Base-by-base conservation (phyloP, 2,888 invertebrate species). In the Eupithecia vulgata region DNA sequence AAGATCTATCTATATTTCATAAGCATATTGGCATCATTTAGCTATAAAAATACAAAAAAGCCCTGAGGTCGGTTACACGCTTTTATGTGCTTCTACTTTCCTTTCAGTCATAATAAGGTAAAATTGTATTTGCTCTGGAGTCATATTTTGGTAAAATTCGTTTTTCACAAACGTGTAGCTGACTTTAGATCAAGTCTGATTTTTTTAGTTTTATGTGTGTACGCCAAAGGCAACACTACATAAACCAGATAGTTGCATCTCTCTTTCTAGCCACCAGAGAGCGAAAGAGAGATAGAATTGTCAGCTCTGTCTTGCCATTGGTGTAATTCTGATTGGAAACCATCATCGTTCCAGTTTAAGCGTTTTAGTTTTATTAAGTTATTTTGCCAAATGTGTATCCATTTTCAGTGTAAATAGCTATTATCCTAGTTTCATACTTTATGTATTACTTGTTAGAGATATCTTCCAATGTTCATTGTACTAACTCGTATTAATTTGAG, bases 341-440 rank as follows among this genome's bases (percentile, higher is more conserved):
- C n/a, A n/a, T 62, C 77, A 83, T 81, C 80, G 84, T 84, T 82
- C 79, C 78, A 65, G 40, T 82, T 52, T 73, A 67, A 15, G 71
- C 61, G 61, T 72, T 62, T 74, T 72, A 73, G 82, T 82, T 84
- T 79, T 81, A 84, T 81, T 83, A 92, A 93, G 90, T 93, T 93
- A 92, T 92, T 92, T 92, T 90, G 89, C 91, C 90, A 93, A 91
- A 92, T 91, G 89, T 87, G 82, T 90, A 89, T 87, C 85, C 85
- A 86, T 81, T 85, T 86, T 85, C 81, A 85, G 83, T 94, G 93
- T 94, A 93, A 90, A 94, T 93, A 92, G 88, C 87, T 79, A 82
- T 87, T 85, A 86, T 61, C 48, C 35, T 67, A 82, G 80, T 84
- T 82, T 86, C 80, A 82, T 84, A 78, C 73, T 79, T 78, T 70